Evolutionary conservation across 2,888 invertebrate species (phyloP), one percentile per base, ranked within the genome.

Genomic region (Cheilosia scutellata): DNA sequence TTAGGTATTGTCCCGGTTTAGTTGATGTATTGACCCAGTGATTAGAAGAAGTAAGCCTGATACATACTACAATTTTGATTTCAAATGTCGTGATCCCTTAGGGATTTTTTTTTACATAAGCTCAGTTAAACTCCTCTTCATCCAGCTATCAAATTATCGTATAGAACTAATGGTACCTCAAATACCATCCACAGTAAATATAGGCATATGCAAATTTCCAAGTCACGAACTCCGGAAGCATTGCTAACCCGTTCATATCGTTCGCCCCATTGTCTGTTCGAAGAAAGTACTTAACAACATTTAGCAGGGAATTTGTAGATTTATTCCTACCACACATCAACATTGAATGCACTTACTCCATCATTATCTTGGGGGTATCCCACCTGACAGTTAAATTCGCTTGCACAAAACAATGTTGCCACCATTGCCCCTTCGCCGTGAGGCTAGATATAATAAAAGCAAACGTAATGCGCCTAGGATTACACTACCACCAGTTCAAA

Each of bases 91-190:
- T 37, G 7, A 3, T 9, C 37, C 11, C 9, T 4, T 37, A 9
- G 9, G 37, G 9, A 4, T 11, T 37, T 37, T 7, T 7, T 16
- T 16, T 7, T 2, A 29, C 27, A 13, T 29, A 27, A 27, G 6
- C 33, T 6, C 53, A 2, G 6, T 82, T 87, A 20, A 20, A 65
- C 33, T 53, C 53, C 71, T 58, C 33, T 53, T 40, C 74, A 66
- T 65, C 53, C 51, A 70, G 66, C 89, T 91, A 90, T 91, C 90
- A 90, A 90, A 90, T 91, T 90, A 90, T 89, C 88, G 83, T 88
- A 20, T 20, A 87, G 87, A 89, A 88, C 90, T 91, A 91, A 91
- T 91, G 89, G 91, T 90, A 89, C 90, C 90, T 90, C 89, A 90
- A 90, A 91, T 91, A 89, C 80, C 86, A 86, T 86, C 86, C 86